These are phyloP conservation scores for Paramisgurnus dabryanus DNA, from an alignment of 2,113 vertebrate genomes.

Conservation along the genomic window DNA sequence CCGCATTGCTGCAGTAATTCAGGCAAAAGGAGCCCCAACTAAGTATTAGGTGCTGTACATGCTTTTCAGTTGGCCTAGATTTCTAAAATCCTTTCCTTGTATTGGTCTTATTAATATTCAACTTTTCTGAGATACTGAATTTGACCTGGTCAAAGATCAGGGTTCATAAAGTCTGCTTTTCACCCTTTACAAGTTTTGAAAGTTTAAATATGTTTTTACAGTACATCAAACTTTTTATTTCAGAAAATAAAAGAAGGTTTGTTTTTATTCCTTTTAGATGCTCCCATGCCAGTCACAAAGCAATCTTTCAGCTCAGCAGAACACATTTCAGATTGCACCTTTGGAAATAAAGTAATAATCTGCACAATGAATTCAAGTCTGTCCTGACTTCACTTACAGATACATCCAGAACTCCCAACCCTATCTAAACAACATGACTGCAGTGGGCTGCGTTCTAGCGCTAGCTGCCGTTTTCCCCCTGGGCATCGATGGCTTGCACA, in stretches of 20 bases:
- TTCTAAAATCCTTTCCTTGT: too few species aligned
- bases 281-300: neutral
- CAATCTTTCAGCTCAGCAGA: neutral
- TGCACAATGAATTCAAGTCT: neutral
- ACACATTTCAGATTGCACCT: neutral
- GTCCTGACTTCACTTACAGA: constrained; percentile 61
- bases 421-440: constrained; percentile 91
- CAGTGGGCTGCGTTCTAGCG: constrained; percentile 87
- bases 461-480: constrained; percentile 87
- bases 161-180: too few species aligned
- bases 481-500: constrained; percentile 87
- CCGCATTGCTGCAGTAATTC: too few species aligned
- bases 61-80: too few species aligned
- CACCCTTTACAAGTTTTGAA: too few species aligned
- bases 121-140: too few species aligned
- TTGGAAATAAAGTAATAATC: neutral
- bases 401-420: constrained; percentile 96
- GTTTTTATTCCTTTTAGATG: neutral
- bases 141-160: too few species aligned
- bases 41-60: too few species aligned
- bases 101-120: too few species aligned
- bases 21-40: too few species aligned
- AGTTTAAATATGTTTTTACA: too few species aligned
- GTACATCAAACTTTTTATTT: neutral
- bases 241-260: neutral